Evolutionary conservation across 2,797 vertebrate genomes (phyloP).

Genomic region (Hydrolagus colliei): DNA sequence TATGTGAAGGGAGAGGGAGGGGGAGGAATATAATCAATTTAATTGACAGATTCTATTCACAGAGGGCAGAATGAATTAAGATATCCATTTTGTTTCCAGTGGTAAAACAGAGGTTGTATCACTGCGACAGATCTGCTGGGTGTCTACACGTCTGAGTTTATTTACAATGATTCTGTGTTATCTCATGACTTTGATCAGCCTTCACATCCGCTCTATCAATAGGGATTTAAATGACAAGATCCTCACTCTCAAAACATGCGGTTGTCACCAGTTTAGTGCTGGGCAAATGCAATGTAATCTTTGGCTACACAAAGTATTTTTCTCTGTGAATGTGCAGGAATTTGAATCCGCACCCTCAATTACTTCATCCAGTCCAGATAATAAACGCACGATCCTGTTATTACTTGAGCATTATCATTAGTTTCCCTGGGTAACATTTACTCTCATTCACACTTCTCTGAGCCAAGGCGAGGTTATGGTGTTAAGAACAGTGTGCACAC

Average conservation of each 20-base stretch:
- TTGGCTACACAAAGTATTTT: neutral
- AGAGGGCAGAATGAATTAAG: too few species aligned
- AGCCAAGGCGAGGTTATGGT: neutral
- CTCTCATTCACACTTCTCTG: neutral
- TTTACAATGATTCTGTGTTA: neutral
- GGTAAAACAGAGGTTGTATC: neutral
- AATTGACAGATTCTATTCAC: neutral
- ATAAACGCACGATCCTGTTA: neutral
- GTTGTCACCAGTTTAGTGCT: neutral
- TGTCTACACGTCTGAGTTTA: neutral
- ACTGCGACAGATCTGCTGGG: neutral
- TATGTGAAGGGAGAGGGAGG: too few species aligned
- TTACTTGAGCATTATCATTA: too few species aligned
- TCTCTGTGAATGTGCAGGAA: too few species aligned
- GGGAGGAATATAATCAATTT: neutral
- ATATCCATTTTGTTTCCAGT: too few species aligned
- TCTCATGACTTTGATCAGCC: neutral
- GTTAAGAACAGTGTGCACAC: neutral
- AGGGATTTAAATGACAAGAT: neutral
- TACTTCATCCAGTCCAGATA: neutral
- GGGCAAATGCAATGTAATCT: neutral
- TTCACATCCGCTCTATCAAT: neutral
- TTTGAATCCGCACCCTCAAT: too few species aligned
- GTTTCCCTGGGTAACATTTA: too few species aligned
- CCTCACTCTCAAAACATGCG: neutral